Evolutionary conservation across 2,888 invertebrate genomes (phyloP).

Genomic region (Leptopilina syphax): DNA sequence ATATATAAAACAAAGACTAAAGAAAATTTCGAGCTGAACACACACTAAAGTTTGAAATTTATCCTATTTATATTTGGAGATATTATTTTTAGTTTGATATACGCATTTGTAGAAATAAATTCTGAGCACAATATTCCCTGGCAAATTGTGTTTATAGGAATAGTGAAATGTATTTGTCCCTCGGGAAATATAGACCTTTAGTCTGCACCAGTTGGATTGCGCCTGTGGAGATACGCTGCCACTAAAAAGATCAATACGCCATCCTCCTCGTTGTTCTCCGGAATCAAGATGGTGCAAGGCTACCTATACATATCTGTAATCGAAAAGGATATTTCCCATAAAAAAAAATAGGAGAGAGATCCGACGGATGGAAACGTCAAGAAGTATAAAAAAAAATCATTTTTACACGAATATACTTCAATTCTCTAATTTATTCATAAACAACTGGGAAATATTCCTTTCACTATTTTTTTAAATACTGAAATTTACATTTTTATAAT

Average conservation of each 20-base stretch:
- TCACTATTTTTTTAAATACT: too few species aligned
- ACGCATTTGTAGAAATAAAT: conserved; percentile 54
- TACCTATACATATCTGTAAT: conserved; percentile 59
- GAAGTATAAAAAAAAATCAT: conserved; percentile 13
- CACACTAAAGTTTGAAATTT: too few species aligned
- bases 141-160: conserved; percentile 77
- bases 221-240: conserved; percentile 72
- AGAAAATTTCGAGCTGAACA: too few species aligned
- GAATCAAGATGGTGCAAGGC: conserved; percentile 69
- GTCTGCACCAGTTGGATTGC: conserved; percentile 70
- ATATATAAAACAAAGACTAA: too few species aligned
- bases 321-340: conserved; percentile 56
- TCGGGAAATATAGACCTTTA: conserved; percentile 76
- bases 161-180: conserved; percentile 75
- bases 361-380: conserved; percentile 52
- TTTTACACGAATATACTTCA: neutral
- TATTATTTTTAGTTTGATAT: neutral
- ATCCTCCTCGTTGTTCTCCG: conserved; percentile 69
- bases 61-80: too few species aligned
- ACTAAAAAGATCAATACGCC: conserved; percentile 77
- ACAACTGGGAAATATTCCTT: too few species aligned
- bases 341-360: conserved; percentile 45
- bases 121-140: conserved; percentile 68
- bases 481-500: too few species aligned
- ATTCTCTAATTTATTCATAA: conserved; percentile 1